Base-by-base conservation (phyloP, 2,113 vertebrate species). In the Eulemur macaco region DNA sequence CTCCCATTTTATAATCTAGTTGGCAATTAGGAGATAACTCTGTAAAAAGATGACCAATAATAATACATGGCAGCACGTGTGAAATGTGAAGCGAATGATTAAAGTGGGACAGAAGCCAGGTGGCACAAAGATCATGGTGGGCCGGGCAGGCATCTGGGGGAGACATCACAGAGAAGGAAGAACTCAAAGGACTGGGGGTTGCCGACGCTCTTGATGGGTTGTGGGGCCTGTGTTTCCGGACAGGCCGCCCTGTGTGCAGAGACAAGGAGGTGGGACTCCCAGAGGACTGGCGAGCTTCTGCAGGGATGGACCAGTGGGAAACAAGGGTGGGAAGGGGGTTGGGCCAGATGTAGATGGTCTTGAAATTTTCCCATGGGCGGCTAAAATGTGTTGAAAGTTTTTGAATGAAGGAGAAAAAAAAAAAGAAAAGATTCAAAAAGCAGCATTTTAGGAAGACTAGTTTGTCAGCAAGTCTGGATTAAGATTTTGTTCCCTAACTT, bases 391-490 rank as follows among this genome's bases (percentile, higher is more conserved):
- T 47, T 90, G 82, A n/a, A 96, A 87, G 27, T 20, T 84, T 92
- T 76, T 91, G 86, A 96, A 47, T 83, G 63, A 73, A 84, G 74
- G n/a, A 17, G 29, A 56, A 73, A 21, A 78, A 74, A 66, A 71
- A 42, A 42, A 39, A 15, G 60, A 37, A 42, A 39, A 15, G 60
- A 37, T 42, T 64, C 27, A 21, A 37, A 92, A 58, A 85, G 50
- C 8, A 56, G 34, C 37, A 4, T 71, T 90, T 91, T 45, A 54
- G n/a, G 64, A 81, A 84, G 47, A 25, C 18, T 15, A 34, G 23
- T 42, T 39, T 71, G 58, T 71, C 45, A 1, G 34, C 68, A 83
- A 63, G 85, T 58, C 23, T 76, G 71, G 54, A n/a, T 64, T 50
- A 88, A 63, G 56, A 50, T 93, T 96, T 85, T 93, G 64, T 93